phyloP scores from a whole-genome alignment of 2,113 vertebrate species.

The Piaya cayana region DNA sequence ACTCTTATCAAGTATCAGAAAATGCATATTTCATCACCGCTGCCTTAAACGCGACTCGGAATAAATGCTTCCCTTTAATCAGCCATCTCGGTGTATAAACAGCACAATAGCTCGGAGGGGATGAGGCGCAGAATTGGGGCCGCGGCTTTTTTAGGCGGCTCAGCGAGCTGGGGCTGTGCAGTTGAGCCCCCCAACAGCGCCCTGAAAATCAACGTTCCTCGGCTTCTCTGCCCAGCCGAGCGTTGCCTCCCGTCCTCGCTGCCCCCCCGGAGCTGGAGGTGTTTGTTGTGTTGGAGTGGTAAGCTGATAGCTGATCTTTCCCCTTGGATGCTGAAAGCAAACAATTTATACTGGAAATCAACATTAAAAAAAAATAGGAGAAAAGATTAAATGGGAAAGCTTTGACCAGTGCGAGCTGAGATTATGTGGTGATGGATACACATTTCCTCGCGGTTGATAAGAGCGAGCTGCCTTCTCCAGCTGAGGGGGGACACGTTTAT shows the following conservation, averaged over 20 bases:
- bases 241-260: neutral
- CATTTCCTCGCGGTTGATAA: neutral
- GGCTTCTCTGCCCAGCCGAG: neutral
- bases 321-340: neutral
- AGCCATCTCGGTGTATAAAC: constrained; percentile 3
- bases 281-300: neutral
- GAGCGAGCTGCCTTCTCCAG: neutral
- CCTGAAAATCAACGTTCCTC: neutral
- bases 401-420: neutral
- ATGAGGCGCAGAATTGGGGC: neutral
- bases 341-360: constrained; percentile 9
- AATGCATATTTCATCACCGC: constrained; percentile 57
- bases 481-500: neutral
- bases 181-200: neutral
- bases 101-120: neutral
- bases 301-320: constrained; percentile 23
- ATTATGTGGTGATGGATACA: neutral
- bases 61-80: constrained; percentile 52
- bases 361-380: constrained; percentile 18
- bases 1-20: constrained; percentile 48
- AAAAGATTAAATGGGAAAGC: constrained; percentile 12
- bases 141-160: neutral
- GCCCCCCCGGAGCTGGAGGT: neutral
- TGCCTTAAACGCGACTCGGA: neutral
- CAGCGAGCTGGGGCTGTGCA: neutral